Evolutionary conservation across 2,113 vertebrate genomes (phyloP).

Genomic region (Bostrychus sinensis): DNA sequence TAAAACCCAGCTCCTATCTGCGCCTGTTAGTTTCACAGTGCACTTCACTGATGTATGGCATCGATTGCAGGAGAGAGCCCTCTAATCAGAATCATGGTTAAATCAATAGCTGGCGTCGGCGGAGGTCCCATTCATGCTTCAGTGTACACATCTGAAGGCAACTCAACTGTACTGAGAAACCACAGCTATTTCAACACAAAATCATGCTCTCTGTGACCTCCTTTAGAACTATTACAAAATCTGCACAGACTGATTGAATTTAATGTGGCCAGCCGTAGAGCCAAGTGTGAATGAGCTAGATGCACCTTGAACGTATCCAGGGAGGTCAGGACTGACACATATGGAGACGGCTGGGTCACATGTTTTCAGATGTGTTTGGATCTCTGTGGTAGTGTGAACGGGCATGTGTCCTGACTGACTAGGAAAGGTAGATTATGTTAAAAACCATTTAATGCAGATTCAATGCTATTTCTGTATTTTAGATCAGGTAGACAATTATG

Average conservation of each 20-base stretch:
- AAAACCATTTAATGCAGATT: too few species aligned
- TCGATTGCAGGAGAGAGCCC: conserved; percentile 68
- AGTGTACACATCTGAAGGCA: conserved; percentile 68
- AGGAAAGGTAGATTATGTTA: background rate
- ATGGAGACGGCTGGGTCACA: background rate
- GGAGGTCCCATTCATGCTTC: conserved; percentile 70
- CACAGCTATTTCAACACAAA: conserved; percentile 60
- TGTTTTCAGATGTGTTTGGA: background rate
- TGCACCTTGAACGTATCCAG: background rate
- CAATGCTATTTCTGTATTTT: too few species aligned
- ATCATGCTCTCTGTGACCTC: conserved; percentile 6
- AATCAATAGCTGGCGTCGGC: conserved; percentile 76
- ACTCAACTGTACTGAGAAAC: conserved; percentile 57
- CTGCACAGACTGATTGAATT: too few species aligned
- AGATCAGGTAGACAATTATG: too few species aligned
- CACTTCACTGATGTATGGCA: conserved; percentile 70
- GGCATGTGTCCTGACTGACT: background rate
- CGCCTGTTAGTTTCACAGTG: conserved; percentile 66
- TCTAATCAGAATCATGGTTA: conserved; percentile 77
- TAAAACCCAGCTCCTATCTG: conserved; percentile 63
- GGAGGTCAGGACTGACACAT: background rate
- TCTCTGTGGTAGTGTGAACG: background rate
- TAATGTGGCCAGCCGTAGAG: background rate
- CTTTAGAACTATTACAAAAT: background rate
- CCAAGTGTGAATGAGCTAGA: background rate